Conservation (phyloP, 2,113 vertebrate genomes). For the Sarotherodon lohbergeri region DNA sequence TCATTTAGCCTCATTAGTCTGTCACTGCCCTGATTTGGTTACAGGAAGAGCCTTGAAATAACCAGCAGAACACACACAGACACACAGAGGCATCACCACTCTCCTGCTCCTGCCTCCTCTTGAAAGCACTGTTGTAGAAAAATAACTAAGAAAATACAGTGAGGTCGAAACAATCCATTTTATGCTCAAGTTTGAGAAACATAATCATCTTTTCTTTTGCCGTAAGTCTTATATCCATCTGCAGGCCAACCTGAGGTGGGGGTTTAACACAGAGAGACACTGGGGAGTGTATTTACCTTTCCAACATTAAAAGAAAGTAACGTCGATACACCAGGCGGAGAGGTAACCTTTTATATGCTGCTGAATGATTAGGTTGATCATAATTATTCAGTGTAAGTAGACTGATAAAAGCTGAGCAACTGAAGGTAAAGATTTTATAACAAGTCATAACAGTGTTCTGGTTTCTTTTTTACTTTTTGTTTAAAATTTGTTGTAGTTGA, state of each 20-base stretch:
- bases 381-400: too few species aligned
- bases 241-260: neutral
- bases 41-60: constrained; percentile 62
- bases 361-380: too few species aligned
- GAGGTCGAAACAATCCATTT: neutral
- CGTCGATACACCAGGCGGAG: accelerated
- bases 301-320: neutral
- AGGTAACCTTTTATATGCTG: neutral
- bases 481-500: neutral
- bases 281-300: neutral
- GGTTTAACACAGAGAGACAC: neutral
- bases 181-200: neutral
- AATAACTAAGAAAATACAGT: neutral
- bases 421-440: too few species aligned
- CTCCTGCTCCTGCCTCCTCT: neutral
- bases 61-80: neutral
- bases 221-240: neutral
- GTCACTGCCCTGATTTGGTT: constrained; percentile 61
- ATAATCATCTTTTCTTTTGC: neutral
- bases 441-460: neutral
- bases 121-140: neutral
- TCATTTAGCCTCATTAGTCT: constrained; percentile 71
- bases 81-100: neutral
- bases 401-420: too few species aligned
- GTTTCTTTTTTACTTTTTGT: neutral